These are phyloP conservation scores for Armadillidium nasatum DNA, from an alignment of 1,140 invertebrate species.

Conservation along the genomic window DNA sequence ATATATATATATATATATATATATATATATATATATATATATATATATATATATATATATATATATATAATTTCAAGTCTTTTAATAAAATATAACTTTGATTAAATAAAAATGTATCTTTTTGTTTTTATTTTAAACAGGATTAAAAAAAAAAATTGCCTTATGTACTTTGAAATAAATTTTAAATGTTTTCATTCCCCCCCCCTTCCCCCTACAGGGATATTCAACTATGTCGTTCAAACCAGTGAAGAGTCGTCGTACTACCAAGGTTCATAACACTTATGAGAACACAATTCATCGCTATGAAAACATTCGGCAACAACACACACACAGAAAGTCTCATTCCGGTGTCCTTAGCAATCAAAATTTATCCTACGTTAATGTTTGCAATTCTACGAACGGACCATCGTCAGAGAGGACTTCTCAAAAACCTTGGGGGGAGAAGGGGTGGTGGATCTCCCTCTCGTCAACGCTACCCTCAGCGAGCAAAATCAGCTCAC, in stretches of 20 bases:
- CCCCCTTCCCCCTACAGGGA: background rate
- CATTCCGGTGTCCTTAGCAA: background rate
- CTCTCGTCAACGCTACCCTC: background rate
- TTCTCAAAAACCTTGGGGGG: background rate
- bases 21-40: background rate
- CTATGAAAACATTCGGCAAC: conserved; percentile 18
- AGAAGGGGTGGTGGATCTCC: background rate
- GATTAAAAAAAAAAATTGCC: no score
- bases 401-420: background rate
- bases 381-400: background rate
- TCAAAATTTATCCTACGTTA: background rate
- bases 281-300: conserved; percentile 16
- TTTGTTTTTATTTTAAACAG: no score
- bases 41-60: no score
- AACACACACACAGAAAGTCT: background rate
- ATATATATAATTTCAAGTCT: no score
- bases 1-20: background rate
- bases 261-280: conserved; percentile 19
- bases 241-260: conserved; percentile 29
- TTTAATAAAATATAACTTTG: no score
- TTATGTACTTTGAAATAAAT: no score
- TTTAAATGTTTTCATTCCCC: no score
- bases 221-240: conserved; percentile 28
- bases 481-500: background rate
- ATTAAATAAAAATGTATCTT: no score